A percentile compares a stretch with the other conserved stretches of the same genome.
These are phyloP conservation scores for Trematomus loennbergii DNA, from an alignment of 2,113 vertebrate species.

Conservation along the genomic window DNA sequence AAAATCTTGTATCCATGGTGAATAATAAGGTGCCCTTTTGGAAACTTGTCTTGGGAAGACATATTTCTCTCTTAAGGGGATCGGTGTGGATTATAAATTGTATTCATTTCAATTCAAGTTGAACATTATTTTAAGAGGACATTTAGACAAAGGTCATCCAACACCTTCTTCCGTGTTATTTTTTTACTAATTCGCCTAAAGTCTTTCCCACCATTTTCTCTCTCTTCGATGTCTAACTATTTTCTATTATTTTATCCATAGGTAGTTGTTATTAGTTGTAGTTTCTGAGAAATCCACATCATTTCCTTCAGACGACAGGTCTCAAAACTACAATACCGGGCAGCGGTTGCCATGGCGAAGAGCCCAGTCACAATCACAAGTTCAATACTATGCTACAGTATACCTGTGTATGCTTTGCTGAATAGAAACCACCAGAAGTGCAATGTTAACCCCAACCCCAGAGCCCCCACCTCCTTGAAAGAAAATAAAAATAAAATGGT, in stretches of 20 bases:
- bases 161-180: background rate
- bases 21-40: slow-evolving; percentile 19
- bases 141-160: background rate
- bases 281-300: background rate
- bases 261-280: background rate
- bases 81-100: slow-evolving; percentile 25
- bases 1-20: slow-evolving; percentile 15
- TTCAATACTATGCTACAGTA: background rate
- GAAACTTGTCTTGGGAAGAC: slow-evolving; percentile 11
- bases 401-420: too few relatives aligned
- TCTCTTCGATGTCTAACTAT: background rate
- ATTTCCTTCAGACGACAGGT: background rate
- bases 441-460: too few relatives aligned
- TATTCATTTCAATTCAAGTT: slow-evolving; percentile 18
- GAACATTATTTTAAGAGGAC: slow-evolving; percentile 32
- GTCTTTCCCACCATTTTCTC: background rate
- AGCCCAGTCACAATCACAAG: background rate
- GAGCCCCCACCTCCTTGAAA: too few relatives aligned
- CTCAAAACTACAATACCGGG: background rate
- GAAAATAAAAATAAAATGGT: too few relatives aligned
- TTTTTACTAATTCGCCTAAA: background rate
- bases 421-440: too few relatives aligned
- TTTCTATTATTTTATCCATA: background rate
- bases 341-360: background rate
- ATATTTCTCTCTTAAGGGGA: slow-evolving; percentile 12